Evolutionary conservation across 2,797 vertebrate species (phyloP).

Genomic region (Anisognathus igniventris): DNA sequence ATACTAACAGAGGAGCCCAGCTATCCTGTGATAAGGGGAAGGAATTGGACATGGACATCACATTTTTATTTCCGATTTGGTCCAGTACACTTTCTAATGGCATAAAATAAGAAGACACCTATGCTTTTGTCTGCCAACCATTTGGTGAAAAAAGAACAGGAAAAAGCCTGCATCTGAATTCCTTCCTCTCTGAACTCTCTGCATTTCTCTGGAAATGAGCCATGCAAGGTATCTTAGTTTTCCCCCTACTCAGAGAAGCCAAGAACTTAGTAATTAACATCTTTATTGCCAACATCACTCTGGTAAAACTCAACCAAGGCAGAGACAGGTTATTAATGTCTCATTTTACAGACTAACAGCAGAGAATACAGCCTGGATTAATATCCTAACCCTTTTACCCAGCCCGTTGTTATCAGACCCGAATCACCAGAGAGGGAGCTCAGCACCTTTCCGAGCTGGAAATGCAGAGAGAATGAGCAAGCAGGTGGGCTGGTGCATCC

Average conservation of each 20-base stretch:
- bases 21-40: neutral
- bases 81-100: neutral
- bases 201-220: neutral
- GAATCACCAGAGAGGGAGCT: neutral
- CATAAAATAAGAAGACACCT: neutral
- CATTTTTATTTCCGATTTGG: neutral
- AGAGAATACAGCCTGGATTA: neutral
- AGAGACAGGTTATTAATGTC: neutral
- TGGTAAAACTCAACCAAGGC: neutral
- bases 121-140: neutral
- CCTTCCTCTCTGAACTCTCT: neutral
- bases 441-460: neutral
- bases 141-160: neutral
- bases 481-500: rapidly evolving
- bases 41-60: rapidly evolving
- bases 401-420: neutral
- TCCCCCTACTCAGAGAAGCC: neutral
- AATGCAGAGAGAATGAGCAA: neutral
- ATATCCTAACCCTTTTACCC: neutral
- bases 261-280: neutral
- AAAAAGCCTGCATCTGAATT: neutral
- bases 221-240: neutral
- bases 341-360: neutral
- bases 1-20: neutral
- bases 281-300: neutral